Base-by-base conservation (phyloP, 1,140 invertebrate genomes). In the Cydia strobilella region DNA sequence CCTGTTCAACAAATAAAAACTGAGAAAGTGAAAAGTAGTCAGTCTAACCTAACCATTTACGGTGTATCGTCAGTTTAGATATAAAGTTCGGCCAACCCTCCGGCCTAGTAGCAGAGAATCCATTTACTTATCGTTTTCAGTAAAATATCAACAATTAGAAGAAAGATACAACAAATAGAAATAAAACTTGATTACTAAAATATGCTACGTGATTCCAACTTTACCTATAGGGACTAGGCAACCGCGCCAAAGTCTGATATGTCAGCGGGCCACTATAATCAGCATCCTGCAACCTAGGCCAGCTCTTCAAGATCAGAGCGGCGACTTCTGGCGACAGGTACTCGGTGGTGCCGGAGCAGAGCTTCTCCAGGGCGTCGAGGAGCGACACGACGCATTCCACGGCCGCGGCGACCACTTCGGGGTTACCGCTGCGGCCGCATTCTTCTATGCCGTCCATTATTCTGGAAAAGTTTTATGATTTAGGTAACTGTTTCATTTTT, bases 381-480 rank as follows among this genome's bases (percentile, higher is more conserved):
- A 99, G 94, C 0, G 96, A 95, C 5, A 97, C 96, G 18, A 98
- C 96, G 86, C 97, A 98, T 74, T 96, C 96, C 0, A 98, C 96
- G 84, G 96, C 96, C 0, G 96, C 96, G 74, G 96, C 94, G 45
- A 97, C 94, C 15, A 97, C 95, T 72, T 95, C 93, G n/a, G 96
- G 94, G 79, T 95, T 95, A 54, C 95, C 95, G 48, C 94, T 94
- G 27, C 94, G 93, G 15, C 94, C 94, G 82, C 96, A 96, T 90
- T 99, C 97, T 92, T 98, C 97, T 80, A 98, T 96, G 3, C 97
- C 97, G 87, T 99, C 97, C 94, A 98, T 97, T 77, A 97, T 95
- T 76, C 98, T 98, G 86, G 27, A 93, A 82, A 74, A 25, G 78
- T 10, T 59, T 0, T 59, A 6, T 18, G 7, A 18, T 7, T n/a